A percentile compares a stretch with the other conserved stretches of the same genome.
Conservation (phyloP, 2,888 invertebrate species). For the Synergus laeviventris region DNA sequence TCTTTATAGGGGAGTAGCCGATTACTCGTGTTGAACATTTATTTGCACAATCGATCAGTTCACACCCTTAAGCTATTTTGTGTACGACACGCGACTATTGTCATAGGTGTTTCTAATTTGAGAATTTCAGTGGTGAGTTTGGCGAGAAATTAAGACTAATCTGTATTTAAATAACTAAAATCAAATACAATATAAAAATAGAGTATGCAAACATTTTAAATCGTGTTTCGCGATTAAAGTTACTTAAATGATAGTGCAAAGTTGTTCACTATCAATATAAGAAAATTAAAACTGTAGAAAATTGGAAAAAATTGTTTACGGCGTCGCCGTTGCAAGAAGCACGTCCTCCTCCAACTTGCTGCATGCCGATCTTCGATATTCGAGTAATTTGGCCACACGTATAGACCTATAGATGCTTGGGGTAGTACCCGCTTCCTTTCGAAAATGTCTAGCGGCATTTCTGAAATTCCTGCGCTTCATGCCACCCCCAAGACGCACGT, state of each 20-base stretch:
- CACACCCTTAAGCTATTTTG: conserved; percentile 14
- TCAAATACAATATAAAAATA: not conserved
- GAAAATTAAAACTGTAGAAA: conserved; percentile 1
- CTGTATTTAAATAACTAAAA: not conserved
- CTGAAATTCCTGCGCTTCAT: conserved; percentile 60
- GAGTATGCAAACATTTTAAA: not conserved
- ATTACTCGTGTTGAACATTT: not conserved
- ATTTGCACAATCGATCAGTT: conserved; percentile 24
- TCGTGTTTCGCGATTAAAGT: not conserved
- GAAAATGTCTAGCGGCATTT: conserved; percentile 63
- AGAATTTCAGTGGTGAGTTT: not conserved
- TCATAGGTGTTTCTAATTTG: conserved; percentile 17
- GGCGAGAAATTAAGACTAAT: not conserved
- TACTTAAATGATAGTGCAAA: not conserved
- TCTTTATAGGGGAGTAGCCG: not conserved
- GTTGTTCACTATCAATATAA: not conserved
- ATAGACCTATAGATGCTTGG: conserved; percentile 38
- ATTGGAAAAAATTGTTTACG: conserved; percentile 24
- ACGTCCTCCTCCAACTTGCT: conserved; percentile 32
- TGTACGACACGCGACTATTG: conserved; percentile 7
- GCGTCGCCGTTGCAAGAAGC: conserved; percentile 23
- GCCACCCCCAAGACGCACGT: conserved; percentile 51
- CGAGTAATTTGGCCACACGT: conserved; percentile 38
- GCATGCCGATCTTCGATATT: conserved; percentile 41
- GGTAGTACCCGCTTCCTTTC: conserved; percentile 42